These are phyloP conservation scores for Tinamus major DNA, from an alignment of 2,797 vertebrate species.

Conservation along the genomic window DNA sequence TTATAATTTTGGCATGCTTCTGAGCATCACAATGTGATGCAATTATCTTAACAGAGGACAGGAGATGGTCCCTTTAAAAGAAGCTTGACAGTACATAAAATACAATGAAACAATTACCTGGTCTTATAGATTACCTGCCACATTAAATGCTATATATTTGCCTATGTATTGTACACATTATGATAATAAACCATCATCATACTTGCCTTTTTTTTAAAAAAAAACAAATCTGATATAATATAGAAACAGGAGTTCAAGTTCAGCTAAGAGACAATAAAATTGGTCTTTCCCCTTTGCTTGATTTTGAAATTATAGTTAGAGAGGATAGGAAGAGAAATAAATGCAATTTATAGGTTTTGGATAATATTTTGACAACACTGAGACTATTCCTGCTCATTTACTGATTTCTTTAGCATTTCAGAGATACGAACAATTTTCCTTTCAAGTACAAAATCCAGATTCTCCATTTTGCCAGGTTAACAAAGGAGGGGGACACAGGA, in stretches of 20 bases:
- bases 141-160: constrained; percentile 13
- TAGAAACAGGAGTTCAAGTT: background rate
- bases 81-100: constrained; percentile 4
- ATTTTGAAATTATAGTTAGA: background rate
- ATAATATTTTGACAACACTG: background rate
- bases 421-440: background rate
- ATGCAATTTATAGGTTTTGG: background rate
- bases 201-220: background rate
- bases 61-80: background rate
- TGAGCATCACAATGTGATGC: background rate
- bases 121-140: constrained; percentile 15
- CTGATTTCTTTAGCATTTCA: background rate
- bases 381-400: background rate
- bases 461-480: background rate
- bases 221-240: constrained; percentile 5
- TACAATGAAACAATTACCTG: background rate
- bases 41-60: background rate
- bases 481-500: background rate
- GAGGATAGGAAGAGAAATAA: background rate
- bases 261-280: background rate
- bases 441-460: background rate
- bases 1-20: background rate
- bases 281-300: background rate
- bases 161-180: background rate
- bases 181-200: constrained; percentile 9